phyloP scores from a whole-genome alignment of 2,113 vertebrate species.

The Dermatemys mawii region DNA sequence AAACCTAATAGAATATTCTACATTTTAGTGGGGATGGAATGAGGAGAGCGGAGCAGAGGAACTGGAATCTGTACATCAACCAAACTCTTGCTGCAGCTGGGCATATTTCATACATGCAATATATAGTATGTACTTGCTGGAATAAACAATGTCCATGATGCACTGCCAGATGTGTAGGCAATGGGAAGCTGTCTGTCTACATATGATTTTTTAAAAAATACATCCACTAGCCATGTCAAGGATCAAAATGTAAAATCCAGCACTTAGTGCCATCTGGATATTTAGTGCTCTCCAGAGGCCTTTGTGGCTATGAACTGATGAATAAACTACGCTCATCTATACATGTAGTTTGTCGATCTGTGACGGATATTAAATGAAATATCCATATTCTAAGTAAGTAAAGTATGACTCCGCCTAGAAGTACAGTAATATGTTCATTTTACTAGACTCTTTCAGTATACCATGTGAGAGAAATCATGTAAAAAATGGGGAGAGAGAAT shows the following conservation, averaged over 20 bases:
- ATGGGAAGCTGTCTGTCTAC: neutral
- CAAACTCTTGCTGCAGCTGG: neutral
- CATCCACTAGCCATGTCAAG: conserved; percentile 13
- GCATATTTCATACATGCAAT: neutral
- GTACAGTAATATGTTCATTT: neutral
- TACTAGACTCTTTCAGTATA: conserved; percentile 31
- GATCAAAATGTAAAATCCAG: conserved; percentile 46
- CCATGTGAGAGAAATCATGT: neutral
- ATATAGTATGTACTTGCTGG: neutral
- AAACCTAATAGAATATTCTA: neutral
- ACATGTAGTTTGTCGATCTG: neutral
- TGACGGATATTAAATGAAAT: neutral
- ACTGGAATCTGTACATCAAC: neutral
- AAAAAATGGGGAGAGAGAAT: neutral
- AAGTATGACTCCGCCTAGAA: neutral
- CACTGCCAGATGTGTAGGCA: neutral
- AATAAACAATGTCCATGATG: neutral
- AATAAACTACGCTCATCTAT: neutral
- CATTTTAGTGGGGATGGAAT: neutral
- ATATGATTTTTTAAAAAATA: neutral
- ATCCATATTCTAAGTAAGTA: neutral
- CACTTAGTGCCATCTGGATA: conserved; percentile 47
- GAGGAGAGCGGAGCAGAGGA: neutral
- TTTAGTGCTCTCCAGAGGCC: neutral
- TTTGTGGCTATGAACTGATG: conserved; percentile 15